Conservation (phyloP, 2,113 vertebrate genomes). For the Callionymus lyra region DNA sequence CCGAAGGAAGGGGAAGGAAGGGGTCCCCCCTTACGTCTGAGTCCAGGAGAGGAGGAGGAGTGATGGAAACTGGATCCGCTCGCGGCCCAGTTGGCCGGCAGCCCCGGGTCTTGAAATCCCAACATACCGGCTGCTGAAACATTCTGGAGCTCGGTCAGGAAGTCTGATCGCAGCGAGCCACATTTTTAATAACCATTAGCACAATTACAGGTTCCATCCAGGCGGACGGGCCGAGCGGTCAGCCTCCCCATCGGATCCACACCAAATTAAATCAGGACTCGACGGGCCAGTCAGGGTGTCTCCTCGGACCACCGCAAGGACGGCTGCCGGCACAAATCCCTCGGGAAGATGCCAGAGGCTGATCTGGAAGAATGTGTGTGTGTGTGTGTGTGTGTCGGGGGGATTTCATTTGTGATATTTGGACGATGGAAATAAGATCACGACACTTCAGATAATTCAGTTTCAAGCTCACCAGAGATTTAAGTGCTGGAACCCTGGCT, state of each 20-base stretch:
- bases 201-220: constrained; percentile 13
- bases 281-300: constrained; percentile 1
- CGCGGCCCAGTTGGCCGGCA: constrained; percentile 49
- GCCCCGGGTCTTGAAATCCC: constrained; percentile 37
- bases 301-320: too few relatives aligned
- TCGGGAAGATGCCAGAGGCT: constrained; percentile 15
- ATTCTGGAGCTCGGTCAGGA: constrained; percentile 37
- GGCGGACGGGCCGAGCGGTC: too few relatives aligned
- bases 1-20: constrained; percentile 5
- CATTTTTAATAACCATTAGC: constrained; percentile 33
- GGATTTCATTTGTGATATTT: too few relatives aligned
- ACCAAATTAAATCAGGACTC: too few relatives aligned
- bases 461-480: too few relatives aligned
- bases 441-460: too few relatives aligned
- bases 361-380: constrained; percentile 20
- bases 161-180: constrained; percentile 31
- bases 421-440: too few relatives aligned
- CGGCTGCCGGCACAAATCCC: too few relatives aligned
- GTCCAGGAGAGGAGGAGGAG: constrained; percentile 33
- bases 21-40: constrained; percentile 28
- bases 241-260: too few relatives aligned
- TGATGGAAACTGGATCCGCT: constrained; percentile 49
- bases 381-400: constrained; percentile 15
- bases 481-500: too few relatives aligned
- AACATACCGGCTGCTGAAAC: constrained; percentile 27